A percentile compares a stretch with the other conserved stretches of the same genome.
These are phyloP conservation scores for Chaunax sp. DNA, from an alignment of 2,797 vertebrate species.

Conservation along the genomic window DNA sequence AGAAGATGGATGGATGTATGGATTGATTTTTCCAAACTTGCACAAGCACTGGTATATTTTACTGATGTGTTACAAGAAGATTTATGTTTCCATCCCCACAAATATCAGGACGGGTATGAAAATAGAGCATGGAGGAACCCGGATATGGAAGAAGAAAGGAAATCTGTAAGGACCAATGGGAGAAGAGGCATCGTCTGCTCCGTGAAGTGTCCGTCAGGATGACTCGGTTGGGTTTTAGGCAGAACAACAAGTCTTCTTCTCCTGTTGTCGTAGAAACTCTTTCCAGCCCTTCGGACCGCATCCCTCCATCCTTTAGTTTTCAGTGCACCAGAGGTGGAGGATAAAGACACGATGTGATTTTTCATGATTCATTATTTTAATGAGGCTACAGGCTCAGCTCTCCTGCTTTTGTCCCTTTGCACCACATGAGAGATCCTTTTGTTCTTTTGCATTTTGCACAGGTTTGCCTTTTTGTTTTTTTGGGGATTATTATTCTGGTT, in stretches of 20 bases:
- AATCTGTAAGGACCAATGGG: neutral
- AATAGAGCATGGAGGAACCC: too few species aligned
- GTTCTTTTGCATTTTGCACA: conserved; percentile 21
- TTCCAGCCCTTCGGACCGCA: neutral
- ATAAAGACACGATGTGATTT: neutral
- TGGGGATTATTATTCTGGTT: neutral
- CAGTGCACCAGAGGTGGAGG: conserved; percentile 27
- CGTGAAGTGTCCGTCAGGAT: conserved; percentile 17
- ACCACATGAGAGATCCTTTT: neutral
- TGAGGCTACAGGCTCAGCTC: conserved; percentile 26
- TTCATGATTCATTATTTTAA: conserved; percentile 55
- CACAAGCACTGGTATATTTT: too few species aligned
- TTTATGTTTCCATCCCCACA: too few species aligned
- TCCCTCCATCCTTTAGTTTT: conserved; percentile 16
- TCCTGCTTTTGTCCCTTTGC: conserved; percentile 18
- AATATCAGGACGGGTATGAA: too few species aligned
- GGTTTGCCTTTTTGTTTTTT: neutral
- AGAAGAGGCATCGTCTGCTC: neutral
- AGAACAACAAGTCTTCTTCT: conserved; percentile 9
- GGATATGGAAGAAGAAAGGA: neutral
- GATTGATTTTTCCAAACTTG: too few species aligned
- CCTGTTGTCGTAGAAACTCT: conserved; percentile 1
- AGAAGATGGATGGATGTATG: too few species aligned
- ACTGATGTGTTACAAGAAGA: too few species aligned
- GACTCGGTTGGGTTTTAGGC: conserved; percentile 11